phyloP scores from a whole-genome alignment of 2,888 invertebrate species.

The Odontothrips loti region DNA sequence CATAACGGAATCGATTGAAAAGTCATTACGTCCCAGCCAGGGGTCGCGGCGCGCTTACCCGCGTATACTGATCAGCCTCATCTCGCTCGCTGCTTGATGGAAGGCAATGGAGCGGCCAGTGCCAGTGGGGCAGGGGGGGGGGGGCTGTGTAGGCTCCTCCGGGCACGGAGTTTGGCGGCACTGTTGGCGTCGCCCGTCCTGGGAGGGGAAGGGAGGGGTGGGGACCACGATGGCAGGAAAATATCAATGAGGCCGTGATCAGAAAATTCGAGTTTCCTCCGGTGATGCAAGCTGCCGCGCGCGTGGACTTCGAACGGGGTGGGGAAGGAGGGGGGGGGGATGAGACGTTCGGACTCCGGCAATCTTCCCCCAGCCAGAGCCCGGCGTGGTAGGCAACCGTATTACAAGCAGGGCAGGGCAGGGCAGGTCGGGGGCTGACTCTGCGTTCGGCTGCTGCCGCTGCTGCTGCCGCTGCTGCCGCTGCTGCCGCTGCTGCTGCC shows the following conservation, averaged over 20 bases:
- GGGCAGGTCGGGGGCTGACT: too few species aligned
- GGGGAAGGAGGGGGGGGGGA: neutral
- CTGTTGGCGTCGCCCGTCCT: neutral
- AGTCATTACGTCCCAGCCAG: too few species aligned
- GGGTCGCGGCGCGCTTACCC: too few species aligned
- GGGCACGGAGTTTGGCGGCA: too few species aligned
- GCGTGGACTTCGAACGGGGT: neutral
- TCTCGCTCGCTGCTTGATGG: too few species aligned
- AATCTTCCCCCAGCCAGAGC: too few species aligned
- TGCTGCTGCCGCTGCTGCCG: too few species aligned
- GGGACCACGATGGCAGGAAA: neutral
- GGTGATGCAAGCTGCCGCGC: slow-evolving; percentile 10
- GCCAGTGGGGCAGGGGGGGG: too few species aligned
- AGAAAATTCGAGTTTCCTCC: neutral
- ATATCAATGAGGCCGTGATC: slow-evolving; percentile 22
- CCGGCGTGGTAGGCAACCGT: neutral
- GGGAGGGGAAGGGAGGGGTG: neutral
- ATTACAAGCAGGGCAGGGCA: neutral
- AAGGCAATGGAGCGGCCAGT: too few species aligned
- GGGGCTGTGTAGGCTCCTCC: too few species aligned
- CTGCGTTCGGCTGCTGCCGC: neutral
- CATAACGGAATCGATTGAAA: too few species aligned
- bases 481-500: neutral
- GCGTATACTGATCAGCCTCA: too few species aligned
- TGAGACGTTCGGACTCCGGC: neutral